Conservation (phyloP, 2,888 invertebrate species). For the Malthinus flaveolus region DNA sequence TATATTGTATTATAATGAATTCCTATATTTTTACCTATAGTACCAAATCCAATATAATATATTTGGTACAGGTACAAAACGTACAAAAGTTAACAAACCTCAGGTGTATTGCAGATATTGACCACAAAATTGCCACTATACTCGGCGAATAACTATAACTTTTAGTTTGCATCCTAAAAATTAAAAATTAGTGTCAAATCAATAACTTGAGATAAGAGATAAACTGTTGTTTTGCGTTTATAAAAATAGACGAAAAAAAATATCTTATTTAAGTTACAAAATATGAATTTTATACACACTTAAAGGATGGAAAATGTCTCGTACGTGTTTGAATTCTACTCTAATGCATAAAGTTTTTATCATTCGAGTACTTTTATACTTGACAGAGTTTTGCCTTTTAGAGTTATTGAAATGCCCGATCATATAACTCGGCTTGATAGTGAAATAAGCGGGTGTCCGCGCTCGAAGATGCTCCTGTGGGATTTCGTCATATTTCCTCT, state of each 20-base stretch:
- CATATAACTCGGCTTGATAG: slow-evolving; percentile 52
- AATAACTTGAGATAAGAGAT: no score
- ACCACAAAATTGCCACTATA: no score
- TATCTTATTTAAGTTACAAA: background rate
- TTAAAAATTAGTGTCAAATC: no score
- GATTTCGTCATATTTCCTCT: slow-evolving; percentile 27
- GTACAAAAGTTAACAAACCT: no score
- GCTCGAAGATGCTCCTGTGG: slow-evolving; percentile 25
- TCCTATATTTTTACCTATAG: no score
- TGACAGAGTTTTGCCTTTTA: slow-evolving; percentile 50
- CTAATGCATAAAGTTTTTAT: slow-evolving; percentile 29
- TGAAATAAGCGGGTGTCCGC: slow-evolving; percentile 42
- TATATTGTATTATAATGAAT: no score
- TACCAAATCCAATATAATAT: no score
- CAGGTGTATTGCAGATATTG: no score
- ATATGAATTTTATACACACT: slow-evolving; percentile 16
- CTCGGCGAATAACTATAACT: no score
- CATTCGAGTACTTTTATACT: slow-evolving; percentile 38
- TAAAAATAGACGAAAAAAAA: background rate
- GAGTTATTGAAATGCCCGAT: slow-evolving; percentile 54
- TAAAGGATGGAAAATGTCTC: slow-evolving; percentile 6
- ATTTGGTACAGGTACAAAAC: no score
- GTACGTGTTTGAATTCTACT: slow-evolving; percentile 19
- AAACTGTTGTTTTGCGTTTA: no score
- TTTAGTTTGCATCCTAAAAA: no score